Base-by-base conservation (phyloP, 2,888 invertebrate genomes). In the Mimumesa dahlbomi region DNA sequence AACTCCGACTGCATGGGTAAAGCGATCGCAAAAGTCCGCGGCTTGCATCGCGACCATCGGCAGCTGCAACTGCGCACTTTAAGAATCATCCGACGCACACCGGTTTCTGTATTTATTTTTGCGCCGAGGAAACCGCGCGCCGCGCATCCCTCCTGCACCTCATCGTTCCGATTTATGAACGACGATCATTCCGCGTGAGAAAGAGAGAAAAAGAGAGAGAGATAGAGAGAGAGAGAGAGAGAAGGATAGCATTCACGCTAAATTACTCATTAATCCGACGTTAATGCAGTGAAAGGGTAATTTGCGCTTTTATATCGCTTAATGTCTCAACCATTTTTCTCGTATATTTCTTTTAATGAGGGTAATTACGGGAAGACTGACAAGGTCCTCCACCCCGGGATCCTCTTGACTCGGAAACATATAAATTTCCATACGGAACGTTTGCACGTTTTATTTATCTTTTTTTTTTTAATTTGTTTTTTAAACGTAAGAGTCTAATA, bases 1-100 rank as follows among this genome's bases (percentile, higher is more conserved):
- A 85, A 86, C 81, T 82, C 81, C 53, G 62, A 63, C 77, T 68
- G 62, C 65, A 64, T 45, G 58, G 79, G 71, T 56, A 66, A 76
- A 71, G 68, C 72, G 70, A 79, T 76, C 76, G 74, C 82, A 61
- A 79, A 77, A 76, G 73, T 66, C 54, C 70, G 71, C 48, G 75
- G 62, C 53, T n/a, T 25, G 52, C 72, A 64, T 71, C 68, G 69
- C 63, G 59, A 49, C 54, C 73, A 72, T 64, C 65, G 76, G 75
- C 79, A 77, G 73, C 79, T 77, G 77, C 66, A 63, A 46, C 73
- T 18, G 67, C 45, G 53, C 50, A 59, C 75, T 74, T 53, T 46
- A 57, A 64, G 62, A 72, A 75, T 74, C 64, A 29, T 43, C 57
- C 53, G 46, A 42, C 68, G 59, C 77, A 50, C 71, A 64, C 62